These are phyloP conservation scores for Marcusenius ussheri DNA, from an alignment of 2,113 vertebrate genomes.

Conservation along the genomic window DNA sequence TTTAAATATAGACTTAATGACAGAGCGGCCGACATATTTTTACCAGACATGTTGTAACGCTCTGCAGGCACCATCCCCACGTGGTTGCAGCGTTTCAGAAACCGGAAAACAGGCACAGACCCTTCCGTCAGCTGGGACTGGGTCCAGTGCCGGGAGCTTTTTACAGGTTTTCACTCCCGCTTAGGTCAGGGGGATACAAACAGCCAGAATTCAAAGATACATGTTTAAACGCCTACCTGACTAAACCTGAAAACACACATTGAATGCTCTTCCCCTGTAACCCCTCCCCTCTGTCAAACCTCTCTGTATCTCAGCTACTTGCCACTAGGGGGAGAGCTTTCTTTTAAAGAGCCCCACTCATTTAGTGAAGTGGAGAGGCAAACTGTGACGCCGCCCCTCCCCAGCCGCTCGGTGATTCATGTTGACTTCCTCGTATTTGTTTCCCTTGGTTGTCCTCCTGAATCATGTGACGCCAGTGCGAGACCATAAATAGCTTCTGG, in stretches of 20 bases:
- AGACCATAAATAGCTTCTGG: not conserved
- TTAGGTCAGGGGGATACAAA: not conserved
- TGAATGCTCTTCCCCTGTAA: not conserved
- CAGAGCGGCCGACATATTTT: not conserved
- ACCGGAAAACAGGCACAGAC: not conserved
- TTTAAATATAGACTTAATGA: constrained; percentile 19
- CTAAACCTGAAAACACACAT: not conserved
- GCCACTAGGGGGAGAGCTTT: not conserved
- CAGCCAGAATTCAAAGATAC: not conserved
- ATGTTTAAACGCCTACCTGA: not conserved
- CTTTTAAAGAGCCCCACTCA: not conserved
- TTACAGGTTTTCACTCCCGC: not conserved
- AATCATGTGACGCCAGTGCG: not conserved
- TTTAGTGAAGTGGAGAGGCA: not conserved
- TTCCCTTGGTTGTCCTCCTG: not conserved
- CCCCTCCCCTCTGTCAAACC: not conserved
- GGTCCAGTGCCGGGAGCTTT: not conserved
- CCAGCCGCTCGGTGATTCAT: not conserved
- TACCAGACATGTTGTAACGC: not conserved
- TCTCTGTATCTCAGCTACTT: not conserved
- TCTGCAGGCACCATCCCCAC: not conserved
- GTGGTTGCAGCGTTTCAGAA: not conserved
- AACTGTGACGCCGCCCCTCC: not conserved
- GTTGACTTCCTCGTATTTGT: not conserved
- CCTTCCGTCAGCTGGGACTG: not conserved